phyloP scores from a whole-genome alignment of 2,113 vertebrate genomes.

The Trematomus loennbergii region DNA sequence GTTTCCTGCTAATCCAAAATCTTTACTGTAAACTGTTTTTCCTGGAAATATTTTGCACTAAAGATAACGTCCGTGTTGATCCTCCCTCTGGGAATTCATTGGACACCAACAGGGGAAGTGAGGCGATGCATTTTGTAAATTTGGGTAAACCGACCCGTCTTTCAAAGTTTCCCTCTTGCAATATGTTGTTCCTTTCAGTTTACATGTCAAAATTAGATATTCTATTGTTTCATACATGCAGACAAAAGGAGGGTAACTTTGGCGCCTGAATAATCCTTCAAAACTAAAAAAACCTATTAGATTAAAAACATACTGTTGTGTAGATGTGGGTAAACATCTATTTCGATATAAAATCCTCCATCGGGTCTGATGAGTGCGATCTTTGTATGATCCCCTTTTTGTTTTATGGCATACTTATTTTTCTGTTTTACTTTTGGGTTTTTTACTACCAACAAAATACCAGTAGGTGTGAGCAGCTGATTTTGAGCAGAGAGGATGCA shows the following conservation, averaged over 20 bases:
- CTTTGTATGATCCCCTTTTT: constrained; percentile 24
- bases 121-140: constrained; percentile 8
- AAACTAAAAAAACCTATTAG: constrained; percentile 27
- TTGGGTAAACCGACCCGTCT: constrained; percentile 14
- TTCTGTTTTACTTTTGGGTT: constrained; percentile 19
- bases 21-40: background rate
- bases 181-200: constrained; percentile 19
- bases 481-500: constrained; percentile 73
- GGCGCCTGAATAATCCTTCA: constrained; percentile 21
- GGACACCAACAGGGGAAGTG: background rate
- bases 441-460: constrained; percentile 28
- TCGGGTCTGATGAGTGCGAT: constrained; percentile 34
- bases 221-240: constrained; percentile 35
- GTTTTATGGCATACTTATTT: constrained; percentile 38
- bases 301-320: constrained; percentile 3
- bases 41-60: background rate
- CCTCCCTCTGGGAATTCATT: background rate
- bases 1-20: background rate
- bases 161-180: constrained; percentile 1
- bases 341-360: constrained; percentile 14
- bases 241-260: constrained; percentile 31
- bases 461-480: constrained; percentile 46
- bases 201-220: constrained; percentile 35
- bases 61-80: background rate
- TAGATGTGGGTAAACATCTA: background rate